Evolutionary conservation across 2,113 vertebrate species (phyloP).

Genomic region (Oceanodroma tethys): DNA sequence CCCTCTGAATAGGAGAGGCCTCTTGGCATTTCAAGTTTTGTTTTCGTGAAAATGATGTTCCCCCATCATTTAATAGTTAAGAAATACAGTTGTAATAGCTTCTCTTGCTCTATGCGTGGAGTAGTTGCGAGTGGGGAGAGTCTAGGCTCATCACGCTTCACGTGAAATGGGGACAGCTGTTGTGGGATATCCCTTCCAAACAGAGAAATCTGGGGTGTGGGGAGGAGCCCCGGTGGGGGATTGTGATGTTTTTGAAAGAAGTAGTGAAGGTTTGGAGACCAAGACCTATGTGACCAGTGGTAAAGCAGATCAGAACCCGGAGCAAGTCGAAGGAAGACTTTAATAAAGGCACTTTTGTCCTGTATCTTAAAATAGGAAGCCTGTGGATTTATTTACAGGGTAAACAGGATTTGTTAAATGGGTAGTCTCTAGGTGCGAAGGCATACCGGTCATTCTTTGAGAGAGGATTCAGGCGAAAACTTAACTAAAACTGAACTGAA

Average conservation of each 20-base stretch:
- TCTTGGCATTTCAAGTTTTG: not conserved
- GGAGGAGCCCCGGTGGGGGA: not conserved
- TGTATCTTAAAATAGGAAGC: slow-evolving; percentile 2
- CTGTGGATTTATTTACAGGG: slow-evolving; percentile 16
- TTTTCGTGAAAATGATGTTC: not conserved
- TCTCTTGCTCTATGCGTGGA: not conserved
- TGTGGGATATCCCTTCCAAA: not conserved
- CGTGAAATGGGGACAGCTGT: accelerated
- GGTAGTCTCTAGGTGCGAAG: not conserved
- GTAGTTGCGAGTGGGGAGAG: not conserved
- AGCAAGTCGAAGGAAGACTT: slow-evolving; percentile 11
- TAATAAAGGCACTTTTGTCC: slow-evolving; percentile 23
- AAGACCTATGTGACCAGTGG: not conserved
- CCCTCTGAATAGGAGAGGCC: not conserved
- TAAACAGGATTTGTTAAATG: slow-evolving; percentile 6
- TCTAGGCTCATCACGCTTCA: accelerated
- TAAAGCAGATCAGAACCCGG: slow-evolving; percentile 20
- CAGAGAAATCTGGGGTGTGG: not conserved
- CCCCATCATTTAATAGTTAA: not conserved
- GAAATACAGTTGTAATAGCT: not conserved
- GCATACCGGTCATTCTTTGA: not conserved
- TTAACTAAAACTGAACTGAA: not conserved
- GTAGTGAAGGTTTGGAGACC: not conserved
- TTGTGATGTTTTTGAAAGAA: not conserved
- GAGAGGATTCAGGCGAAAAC: not conserved